Conservation (phyloP, 2,797 vertebrate genomes). For the Gallinago stenura region DNA sequence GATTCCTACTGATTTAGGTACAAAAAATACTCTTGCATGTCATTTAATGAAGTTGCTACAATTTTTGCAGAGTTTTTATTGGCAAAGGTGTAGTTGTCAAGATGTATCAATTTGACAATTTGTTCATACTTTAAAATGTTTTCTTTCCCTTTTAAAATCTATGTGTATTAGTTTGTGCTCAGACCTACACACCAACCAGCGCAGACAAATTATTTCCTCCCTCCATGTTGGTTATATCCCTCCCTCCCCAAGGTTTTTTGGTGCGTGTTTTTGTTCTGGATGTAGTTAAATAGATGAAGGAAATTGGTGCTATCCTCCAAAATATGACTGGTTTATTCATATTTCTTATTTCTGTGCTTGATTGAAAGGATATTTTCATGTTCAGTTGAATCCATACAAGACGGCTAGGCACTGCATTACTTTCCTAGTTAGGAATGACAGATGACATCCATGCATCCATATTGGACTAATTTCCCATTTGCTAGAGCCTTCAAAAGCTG, state of each 20-base stretch:
- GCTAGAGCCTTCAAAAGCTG: not conserved
- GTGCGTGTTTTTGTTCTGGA: not conserved
- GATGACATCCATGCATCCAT: not conserved
- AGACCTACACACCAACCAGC: not conserved
- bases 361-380: not conserved
- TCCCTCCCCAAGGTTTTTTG: fast-evolving
- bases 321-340: not conserved
- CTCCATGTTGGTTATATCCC: not conserved
- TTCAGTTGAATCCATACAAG: not conserved
- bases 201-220: not conserved
- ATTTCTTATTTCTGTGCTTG: not conserved
- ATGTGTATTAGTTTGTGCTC: not conserved
- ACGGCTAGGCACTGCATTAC: not conserved
- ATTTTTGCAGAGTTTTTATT: not conserved
- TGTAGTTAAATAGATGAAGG: not conserved
- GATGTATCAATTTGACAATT: not conserved
- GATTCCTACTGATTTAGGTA: not conserved
- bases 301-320: not conserved
- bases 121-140: not conserved
- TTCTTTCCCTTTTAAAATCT: not conserved
- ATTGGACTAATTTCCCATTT: not conserved
- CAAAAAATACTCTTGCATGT: not conserved
- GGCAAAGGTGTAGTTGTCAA: not conserved
- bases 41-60: not conserved
- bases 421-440: not conserved